These are phyloP conservation scores for Elaphurus davidianus DNA, from an alignment of 2,113 vertebrate genomes.

Conservation along the genomic window DNA sequence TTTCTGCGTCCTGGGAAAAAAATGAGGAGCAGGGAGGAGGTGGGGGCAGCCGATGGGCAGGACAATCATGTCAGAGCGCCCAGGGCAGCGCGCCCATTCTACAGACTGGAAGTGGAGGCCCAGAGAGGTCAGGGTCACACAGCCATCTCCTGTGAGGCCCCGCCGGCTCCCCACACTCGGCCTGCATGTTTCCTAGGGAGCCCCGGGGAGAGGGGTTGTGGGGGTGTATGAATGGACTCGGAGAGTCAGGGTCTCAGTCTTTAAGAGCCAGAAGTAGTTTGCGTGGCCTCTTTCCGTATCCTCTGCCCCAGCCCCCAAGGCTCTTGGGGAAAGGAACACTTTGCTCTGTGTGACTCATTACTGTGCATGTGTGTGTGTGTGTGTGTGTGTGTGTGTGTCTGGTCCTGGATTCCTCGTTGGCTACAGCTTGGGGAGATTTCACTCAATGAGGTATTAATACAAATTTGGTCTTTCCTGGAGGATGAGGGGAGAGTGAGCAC, in stretches of 20 bases:
- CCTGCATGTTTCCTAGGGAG: neutral
- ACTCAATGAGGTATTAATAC: neutral
- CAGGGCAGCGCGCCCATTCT: neutral
- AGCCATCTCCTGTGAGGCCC: neutral
- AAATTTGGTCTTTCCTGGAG: neutral
- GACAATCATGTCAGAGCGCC: neutral
- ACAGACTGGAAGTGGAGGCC: neutral
- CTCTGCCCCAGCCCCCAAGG: no score
- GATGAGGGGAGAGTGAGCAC: rapidly evolving
- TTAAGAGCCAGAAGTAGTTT: neutral
- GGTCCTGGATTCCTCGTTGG: neutral
- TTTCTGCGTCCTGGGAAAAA: neutral
- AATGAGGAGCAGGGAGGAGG: neutral
- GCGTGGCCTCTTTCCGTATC: neutral
- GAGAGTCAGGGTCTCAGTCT: neutral
- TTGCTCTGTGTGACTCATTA: neutral
- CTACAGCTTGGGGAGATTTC: neutral
- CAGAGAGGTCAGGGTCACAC: neutral
- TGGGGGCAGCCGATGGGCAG: neutral
- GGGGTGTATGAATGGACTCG: neutral
- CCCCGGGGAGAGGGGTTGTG: rapidly evolving
- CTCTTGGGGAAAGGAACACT: neutral
- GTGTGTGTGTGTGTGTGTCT: rapidly evolving
- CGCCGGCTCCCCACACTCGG: rapidly evolving
- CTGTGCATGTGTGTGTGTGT: rapidly evolving